Percentiles rank a stretch among this genome's conserved stretches.
Conservation (phyloP, 1,140 invertebrate species). For the Drosophila pectinifera region DNA sequence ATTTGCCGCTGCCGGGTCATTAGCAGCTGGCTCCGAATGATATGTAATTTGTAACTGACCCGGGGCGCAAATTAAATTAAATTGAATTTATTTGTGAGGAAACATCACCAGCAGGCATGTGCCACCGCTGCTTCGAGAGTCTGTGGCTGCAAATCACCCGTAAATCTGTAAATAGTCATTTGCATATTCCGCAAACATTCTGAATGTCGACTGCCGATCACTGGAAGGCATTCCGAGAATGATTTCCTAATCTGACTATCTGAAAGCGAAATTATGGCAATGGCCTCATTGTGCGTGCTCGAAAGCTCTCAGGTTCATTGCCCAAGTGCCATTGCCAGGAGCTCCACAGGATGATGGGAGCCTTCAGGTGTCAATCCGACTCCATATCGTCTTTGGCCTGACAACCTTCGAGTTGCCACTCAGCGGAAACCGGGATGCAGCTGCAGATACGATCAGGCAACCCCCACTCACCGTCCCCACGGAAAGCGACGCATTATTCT, state of each 20-base stretch:
- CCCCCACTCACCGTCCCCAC: slow-evolving; percentile 2
- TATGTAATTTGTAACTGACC: slow-evolving; percentile 55
- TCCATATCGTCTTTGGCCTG: slow-evolving; percentile 29
- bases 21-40: slow-evolving; percentile 51
- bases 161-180: slow-evolving; percentile 23
- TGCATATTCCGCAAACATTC: slow-evolving; percentile 20
- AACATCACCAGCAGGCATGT: slow-evolving; percentile 23
- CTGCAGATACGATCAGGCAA: slow-evolving; percentile 7
- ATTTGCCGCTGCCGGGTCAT: slow-evolving; percentile 34
- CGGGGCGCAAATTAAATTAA: slow-evolving; percentile 37
- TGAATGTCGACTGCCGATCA: not conserved
- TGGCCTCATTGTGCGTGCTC: not conserved
- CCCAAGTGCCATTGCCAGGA: slow-evolving; percentile 65
- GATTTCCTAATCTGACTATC: slow-evolving; percentile 5
- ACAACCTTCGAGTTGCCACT: slow-evolving; percentile 34
- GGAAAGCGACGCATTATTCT: too few relatives aligned
- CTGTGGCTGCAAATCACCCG: slow-evolving; percentile 9
- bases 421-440: slow-evolving; percentile 12
- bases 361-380: slow-evolving; percentile 55
- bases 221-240: slow-evolving; percentile 3
- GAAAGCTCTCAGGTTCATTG: slow-evolving; percentile 59
- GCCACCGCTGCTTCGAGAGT: slow-evolving; percentile 4
- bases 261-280: not conserved
- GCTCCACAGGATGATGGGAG: not conserved
- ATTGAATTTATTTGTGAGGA: slow-evolving; percentile 48